A percentile compares a stretch with the other conserved stretches of the same genome.
Evolutionary conservation across 1,140 invertebrate genomes (phyloP).

Genomic region (Cylas formicarius): DNA sequence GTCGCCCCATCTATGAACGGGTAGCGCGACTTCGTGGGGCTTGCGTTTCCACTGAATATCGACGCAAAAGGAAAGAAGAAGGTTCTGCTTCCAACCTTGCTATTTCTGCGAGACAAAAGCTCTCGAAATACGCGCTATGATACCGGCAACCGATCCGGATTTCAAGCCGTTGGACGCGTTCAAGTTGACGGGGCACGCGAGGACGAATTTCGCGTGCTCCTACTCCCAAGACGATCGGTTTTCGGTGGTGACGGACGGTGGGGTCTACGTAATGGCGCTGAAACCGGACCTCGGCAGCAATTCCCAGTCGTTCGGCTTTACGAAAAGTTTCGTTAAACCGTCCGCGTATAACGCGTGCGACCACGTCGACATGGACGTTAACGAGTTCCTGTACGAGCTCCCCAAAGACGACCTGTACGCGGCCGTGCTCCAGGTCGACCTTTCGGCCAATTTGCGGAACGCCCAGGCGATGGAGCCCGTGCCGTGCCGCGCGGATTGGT

Average conservation of each 20-base stretch:
- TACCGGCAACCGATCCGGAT: too few species aligned
- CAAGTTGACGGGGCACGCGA: conserved; percentile 13
- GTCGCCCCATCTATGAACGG: too few species aligned
- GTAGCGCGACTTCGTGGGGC: too few species aligned
- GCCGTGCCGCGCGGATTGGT: conserved; percentile 22
- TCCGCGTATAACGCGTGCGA: conserved; percentile 18
- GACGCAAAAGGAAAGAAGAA: too few species aligned
- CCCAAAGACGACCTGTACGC: conserved; percentile 24
- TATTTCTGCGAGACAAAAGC: too few species aligned
- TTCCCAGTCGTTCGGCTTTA: conserved; percentile 10
- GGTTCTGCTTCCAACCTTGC: too few species aligned
- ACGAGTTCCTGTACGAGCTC: conserved; percentile 22
- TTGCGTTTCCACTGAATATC: too few species aligned
- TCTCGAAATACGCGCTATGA: too few species aligned
- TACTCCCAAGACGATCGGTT: conserved; percentile 22
- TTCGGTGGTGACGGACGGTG: conserved; percentile 20
- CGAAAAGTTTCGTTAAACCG: conserved; percentile 18
- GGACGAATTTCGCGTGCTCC: conserved; percentile 21
- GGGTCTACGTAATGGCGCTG: conserved; percentile 21
- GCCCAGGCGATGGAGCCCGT: conserved; percentile 9
- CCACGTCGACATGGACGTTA: conserved; percentile 25
- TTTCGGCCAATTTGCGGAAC: conserved; percentile 17
- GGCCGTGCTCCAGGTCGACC: conserved; percentile 11
- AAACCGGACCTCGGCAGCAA: conserved; percentile 14
- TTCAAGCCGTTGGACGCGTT: conserved; percentile 20